Conservation (phyloP, 2,797 vertebrate species). For the Myotis daubentonii region DNA sequence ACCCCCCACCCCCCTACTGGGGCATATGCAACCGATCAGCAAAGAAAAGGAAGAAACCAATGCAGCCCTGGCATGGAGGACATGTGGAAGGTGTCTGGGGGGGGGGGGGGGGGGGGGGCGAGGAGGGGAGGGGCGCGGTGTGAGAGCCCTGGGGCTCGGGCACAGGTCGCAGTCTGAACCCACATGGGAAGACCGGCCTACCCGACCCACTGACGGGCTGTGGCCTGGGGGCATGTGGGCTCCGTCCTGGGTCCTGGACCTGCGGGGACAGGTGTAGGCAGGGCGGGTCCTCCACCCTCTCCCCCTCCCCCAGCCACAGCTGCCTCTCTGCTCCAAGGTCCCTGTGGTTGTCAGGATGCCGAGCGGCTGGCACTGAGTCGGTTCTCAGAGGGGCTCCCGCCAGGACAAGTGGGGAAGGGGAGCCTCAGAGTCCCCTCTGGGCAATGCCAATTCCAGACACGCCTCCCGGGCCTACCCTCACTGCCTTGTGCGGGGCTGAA, state of each 20-base stretch:
- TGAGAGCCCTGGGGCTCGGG: no score
- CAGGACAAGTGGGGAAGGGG: background rate
- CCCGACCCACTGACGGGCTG: no score
- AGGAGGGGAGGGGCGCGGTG: no score
- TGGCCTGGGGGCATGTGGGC: accelerated
- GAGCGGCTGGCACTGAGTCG: background rate
- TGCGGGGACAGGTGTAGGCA: background rate
- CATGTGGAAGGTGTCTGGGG: conserved; percentile 58
- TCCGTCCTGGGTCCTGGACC: background rate
- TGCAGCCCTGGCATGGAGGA: background rate
- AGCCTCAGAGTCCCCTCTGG: no score
- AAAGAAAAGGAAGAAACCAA: background rate
- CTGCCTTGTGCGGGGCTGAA: background rate
- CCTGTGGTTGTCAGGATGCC: background rate
- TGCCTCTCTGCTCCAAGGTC: background rate
- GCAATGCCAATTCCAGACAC: background rate
- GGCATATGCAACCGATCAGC: conserved; percentile 39
- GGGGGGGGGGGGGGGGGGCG: no score
- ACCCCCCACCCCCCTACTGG: background rate
- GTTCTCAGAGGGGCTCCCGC: background rate
- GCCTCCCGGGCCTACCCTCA: background rate
- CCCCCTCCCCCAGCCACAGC: background rate
- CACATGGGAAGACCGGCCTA: background rate
- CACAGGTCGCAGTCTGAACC: no score
- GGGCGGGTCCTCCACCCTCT: background rate